These are phyloP conservation scores for Xiphophorus couchianus DNA, from an alignment of 2,113 vertebrate genomes.

Conservation along the genomic window DNA sequence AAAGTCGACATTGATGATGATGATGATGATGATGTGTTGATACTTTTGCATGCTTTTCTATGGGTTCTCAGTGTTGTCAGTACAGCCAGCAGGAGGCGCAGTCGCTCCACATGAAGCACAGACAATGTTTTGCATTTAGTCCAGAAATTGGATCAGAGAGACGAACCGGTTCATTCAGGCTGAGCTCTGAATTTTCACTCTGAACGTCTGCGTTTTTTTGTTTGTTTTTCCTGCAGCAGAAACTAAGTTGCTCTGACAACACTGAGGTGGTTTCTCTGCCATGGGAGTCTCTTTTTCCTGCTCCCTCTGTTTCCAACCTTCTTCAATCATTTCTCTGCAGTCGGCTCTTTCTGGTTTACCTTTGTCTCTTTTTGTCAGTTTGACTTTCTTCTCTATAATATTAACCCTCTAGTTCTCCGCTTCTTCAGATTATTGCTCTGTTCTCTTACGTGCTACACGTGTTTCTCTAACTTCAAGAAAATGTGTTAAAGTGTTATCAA, in stretches of 20 bases:
- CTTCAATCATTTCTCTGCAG: slow-evolving; percentile 62
- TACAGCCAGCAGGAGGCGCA: slow-evolving; percentile 68
- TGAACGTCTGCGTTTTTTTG: slow-evolving; percentile 8
- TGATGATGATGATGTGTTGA: slow-evolving; percentile 33
- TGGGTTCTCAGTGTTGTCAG: slow-evolving; percentile 70
- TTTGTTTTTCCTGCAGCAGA: slow-evolving; percentile 11
- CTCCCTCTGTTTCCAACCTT: slow-evolving; percentile 48
- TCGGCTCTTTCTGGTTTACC: slow-evolving; percentile 56
- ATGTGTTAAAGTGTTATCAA: slow-evolving; percentile 81
- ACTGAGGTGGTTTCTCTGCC: slow-evolving; percentile 55
- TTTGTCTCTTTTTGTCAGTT: slow-evolving; percentile 64
- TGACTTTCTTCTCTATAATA: slow-evolving; percentile 72
- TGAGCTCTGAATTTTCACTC: slow-evolving; percentile 21
- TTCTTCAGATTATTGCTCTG: slow-evolving; percentile 76
- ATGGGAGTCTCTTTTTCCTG: slow-evolving; percentile 38
- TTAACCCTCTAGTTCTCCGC: slow-evolving; percentile 71
- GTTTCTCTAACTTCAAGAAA: slow-evolving; percentile 79
- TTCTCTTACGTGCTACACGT: slow-evolving; percentile 77
- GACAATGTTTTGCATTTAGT: background rate
- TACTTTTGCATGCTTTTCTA: slow-evolving; percentile 74
- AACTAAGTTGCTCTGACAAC: slow-evolving; percentile 68
- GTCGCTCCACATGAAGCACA: slow-evolving; percentile 37
- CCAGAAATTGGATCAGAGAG: slow-evolving; percentile 9
- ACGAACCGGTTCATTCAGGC: background rate
- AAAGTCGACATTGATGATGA: slow-evolving; percentile 40